Percentiles rank a stretch among this genome's conserved stretches.
Evolutionary conservation across 37 sponge, comb jelly and placozoan species (phyloP).

Genomic region (Diacarnus erythraeanus): DNA sequence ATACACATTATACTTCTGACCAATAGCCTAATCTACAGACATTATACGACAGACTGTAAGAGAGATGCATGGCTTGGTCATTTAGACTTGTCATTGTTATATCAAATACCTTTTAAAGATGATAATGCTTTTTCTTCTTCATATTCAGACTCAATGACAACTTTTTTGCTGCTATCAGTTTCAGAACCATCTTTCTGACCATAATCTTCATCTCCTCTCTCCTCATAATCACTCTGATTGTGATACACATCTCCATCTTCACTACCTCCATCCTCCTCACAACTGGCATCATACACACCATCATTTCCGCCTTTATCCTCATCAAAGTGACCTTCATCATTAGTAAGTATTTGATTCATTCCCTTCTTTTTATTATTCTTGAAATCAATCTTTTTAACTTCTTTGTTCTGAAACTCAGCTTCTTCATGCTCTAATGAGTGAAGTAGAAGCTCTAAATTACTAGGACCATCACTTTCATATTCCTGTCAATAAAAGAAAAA

Average conservation of each 20-base stretch:
- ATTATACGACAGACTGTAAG: too few relatives aligned
- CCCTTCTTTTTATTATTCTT: background rate
- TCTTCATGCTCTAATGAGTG: too few relatives aligned
- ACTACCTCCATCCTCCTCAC: background rate
- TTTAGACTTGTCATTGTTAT: too few relatives aligned
- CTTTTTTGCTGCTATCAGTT: background rate
- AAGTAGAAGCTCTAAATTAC: too few relatives aligned
- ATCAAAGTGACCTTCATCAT: background rate
- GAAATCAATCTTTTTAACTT: too few relatives aligned
- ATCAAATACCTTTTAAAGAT: too few relatives aligned
- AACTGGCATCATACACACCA: background rate
- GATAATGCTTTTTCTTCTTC: background rate
- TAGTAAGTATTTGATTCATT: background rate
- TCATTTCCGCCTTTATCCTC: conserved; percentile 1
- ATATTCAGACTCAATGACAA: background rate
- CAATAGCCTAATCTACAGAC: too few relatives aligned
- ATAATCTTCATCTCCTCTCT: background rate
- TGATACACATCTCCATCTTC: background rate
- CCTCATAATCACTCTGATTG: background rate
- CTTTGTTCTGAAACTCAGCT: too few relatives aligned
- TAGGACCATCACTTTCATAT: too few relatives aligned
- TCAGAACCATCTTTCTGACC: background rate
- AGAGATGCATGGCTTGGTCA: too few relatives aligned
- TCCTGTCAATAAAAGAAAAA: too few relatives aligned
- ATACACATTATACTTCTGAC: too few relatives aligned